Conservation (phyloP, 2,797 vertebrate genomes). For the Mionectes olivaceus region DNA sequence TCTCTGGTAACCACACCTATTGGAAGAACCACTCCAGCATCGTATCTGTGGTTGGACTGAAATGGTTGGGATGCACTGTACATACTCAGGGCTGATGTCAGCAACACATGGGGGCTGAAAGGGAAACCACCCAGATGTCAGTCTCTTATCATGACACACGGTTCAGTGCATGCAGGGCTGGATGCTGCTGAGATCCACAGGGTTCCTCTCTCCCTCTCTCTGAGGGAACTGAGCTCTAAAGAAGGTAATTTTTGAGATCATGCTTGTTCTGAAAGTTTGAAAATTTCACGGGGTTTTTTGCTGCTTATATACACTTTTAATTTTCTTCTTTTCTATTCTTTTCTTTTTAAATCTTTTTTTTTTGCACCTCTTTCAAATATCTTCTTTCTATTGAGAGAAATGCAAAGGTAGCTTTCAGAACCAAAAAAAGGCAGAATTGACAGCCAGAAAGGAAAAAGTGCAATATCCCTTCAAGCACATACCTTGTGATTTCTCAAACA, state of each 20-base stretch:
- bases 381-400: neutral
- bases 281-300: neutral
- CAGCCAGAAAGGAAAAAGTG: neutral
- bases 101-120: neutral
- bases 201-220: neutral
- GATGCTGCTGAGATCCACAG: neutral
- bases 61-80: neutral
- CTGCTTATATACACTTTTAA: neutral
- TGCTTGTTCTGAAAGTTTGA: neutral
- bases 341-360: neutral
- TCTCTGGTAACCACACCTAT: neutral
- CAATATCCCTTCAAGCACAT: neutral
- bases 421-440: neutral
- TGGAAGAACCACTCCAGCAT: neutral
- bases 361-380: neutral
- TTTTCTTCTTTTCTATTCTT: neutral
- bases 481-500: neutral
- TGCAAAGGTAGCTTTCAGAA: neutral
- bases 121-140: neutral
- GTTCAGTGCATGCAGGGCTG: neutral
- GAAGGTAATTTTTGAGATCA: neutral
- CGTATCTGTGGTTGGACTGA: neutral
- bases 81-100: neutral
- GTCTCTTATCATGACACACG: accelerated
- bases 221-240: neutral